These are phyloP conservation scores for Echeneis naucrates DNA, from an alignment of 2,797 vertebrate species.

Conservation along the genomic window DNA sequence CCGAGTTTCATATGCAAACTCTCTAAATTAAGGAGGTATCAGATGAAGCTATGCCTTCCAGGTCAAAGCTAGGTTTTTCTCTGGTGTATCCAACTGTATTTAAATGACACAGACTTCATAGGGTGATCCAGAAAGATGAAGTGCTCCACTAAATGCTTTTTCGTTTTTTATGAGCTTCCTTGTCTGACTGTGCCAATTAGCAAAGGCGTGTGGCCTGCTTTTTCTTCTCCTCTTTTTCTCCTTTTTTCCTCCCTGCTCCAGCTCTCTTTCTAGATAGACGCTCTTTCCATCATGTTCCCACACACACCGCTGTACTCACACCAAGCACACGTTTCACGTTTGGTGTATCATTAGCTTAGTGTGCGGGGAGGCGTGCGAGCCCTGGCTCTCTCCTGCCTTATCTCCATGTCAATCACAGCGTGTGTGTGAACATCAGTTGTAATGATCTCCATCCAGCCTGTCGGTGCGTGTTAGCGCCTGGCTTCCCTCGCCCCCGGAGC, in stretches of 20 bases:
- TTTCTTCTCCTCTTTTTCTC: slow-evolving; percentile 70
- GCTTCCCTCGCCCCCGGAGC: slow-evolving; percentile 83
- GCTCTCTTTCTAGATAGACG: slow-evolving; percentile 70
- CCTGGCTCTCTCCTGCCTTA: slow-evolving; percentile 80
- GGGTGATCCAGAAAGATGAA: slow-evolving; percentile 73
- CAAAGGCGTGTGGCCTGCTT: slow-evolving; percentile 80
- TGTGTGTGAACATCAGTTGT: slow-evolving; percentile 86
- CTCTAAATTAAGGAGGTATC: slow-evolving; percentile 63
- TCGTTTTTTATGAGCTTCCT: slow-evolving; percentile 74
- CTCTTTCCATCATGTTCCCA: slow-evolving; percentile 24
- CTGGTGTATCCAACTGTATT: slow-evolving; percentile 56
- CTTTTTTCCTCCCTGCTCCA: slow-evolving; percentile 38
- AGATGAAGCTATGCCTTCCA: slow-evolving; percentile 54
- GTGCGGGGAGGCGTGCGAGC: slow-evolving; percentile 81
- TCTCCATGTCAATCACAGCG: slow-evolving; percentile 85
- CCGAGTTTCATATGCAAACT: slow-evolving; percentile 54
- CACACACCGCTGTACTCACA: slow-evolving; percentile 47
- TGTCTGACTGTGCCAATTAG: slow-evolving; percentile 83
- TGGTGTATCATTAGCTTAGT: slow-evolving; percentile 84
- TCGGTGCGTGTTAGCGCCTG: slow-evolving; percentile 82
- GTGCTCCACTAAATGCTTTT: slow-evolving; percentile 78
- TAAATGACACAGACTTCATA: slow-evolving; percentile 72
- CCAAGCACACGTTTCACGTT: slow-evolving; percentile 77
- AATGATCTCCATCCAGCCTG: slow-evolving; percentile 86
- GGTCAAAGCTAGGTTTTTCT: slow-evolving; percentile 60